These are phyloP conservation scores for Chaenogobius annularis DNA, from an alignment of 2,113 vertebrate species.

Conservation along the genomic window DNA sequence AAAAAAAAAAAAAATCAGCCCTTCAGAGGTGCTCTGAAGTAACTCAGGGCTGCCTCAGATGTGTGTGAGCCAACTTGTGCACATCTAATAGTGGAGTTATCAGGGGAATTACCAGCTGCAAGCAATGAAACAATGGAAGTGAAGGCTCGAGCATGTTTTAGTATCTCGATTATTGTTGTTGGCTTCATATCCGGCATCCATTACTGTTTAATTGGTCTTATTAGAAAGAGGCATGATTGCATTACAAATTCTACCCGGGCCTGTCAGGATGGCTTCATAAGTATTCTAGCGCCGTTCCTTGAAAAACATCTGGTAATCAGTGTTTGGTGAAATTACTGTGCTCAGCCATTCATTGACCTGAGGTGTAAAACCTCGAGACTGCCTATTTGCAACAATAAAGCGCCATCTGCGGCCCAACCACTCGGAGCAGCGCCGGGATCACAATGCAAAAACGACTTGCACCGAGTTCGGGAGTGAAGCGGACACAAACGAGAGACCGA, in stretches of 20 bases:
- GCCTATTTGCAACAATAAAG: constrained; percentile 83
- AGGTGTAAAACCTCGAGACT: constrained; percentile 80
- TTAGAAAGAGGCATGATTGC: constrained; percentile 82
- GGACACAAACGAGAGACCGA: constrained; percentile 37
- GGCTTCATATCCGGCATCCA: constrained; percentile 79
- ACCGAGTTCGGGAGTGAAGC: constrained; percentile 51
- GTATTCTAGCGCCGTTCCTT: constrained; percentile 77
- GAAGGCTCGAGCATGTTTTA: constrained; percentile 72
- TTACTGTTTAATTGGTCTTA: constrained; percentile 82
- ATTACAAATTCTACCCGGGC: constrained; percentile 80
- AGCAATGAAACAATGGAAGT: constrained; percentile 62
- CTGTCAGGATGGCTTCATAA: constrained; percentile 80
- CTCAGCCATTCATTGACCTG: constrained; percentile 82
- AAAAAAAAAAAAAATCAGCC: constrained; percentile 18
- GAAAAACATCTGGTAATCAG: constrained; percentile 85
- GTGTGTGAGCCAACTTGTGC: constrained; percentile 28
- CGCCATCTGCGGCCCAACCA: constrained; percentile 79
- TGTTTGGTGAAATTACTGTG: constrained; percentile 82
- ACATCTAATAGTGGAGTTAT: constrained; percentile 53
- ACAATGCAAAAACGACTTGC: constrained; percentile 60
- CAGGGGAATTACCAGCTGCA: constrained; percentile 59
- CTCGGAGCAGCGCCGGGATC: constrained; percentile 64
- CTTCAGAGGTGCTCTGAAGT: constrained; percentile 10
- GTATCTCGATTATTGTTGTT: constrained; percentile 80
- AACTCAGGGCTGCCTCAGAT: constrained; percentile 16